Evolutionary conservation across 2,888 invertebrate genomes (phyloP).

Genomic region (Hirtodrosophila histrioides): DNA sequence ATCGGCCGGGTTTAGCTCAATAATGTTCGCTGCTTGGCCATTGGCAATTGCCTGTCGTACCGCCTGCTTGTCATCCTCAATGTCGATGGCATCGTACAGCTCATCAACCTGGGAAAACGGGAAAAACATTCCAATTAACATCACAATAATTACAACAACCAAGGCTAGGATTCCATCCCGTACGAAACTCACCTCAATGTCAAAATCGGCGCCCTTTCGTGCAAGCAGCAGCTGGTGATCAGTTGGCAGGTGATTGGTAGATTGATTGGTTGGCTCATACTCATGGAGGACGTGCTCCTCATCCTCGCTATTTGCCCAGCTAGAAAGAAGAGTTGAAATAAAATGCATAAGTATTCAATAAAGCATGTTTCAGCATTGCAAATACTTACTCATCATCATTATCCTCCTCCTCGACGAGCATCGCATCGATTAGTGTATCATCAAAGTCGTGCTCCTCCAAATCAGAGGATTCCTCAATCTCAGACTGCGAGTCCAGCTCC

Average conservation of each 20-base stretch:
- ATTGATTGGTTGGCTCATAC: slow-evolving; percentile 35
- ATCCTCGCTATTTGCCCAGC: slow-evolving; percentile 54
- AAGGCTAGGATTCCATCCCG: not conserved
- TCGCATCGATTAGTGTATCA: slow-evolving; percentile 85
- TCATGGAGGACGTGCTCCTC: slow-evolving; percentile 50
- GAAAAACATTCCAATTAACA: too few species aligned
- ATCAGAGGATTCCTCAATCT: slow-evolving; percentile 85
- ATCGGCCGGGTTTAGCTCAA: slow-evolving; percentile 86
- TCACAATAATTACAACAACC: not conserved
- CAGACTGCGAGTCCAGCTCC: slow-evolving; percentile 84
- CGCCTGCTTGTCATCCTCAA: slow-evolving; percentile 86
- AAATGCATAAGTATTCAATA: not conserved
- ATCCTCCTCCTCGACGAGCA: slow-evolving; percentile 84
- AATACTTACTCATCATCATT: slow-evolving; percentile 84
- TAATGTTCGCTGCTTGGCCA: slow-evolving; percentile 84
- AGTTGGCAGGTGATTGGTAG: slow-evolving; percentile 47
- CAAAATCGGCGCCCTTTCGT: slow-evolving; percentile 85
- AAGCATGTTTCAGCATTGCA: not conserved
- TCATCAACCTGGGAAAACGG: slow-evolving; percentile 86
- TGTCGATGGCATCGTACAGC: slow-evolving; percentile 90
- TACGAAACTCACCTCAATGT: slow-evolving; percentile 86
- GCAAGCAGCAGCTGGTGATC: slow-evolving; percentile 55
- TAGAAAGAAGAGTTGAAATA: not conserved
- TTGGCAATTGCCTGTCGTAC: slow-evolving; percentile 74
- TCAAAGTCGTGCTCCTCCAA: slow-evolving; percentile 87